phyloP scores from a whole-genome alignment of 2,113 vertebrate genomes.

The Salvelinus alpinus region DNA sequence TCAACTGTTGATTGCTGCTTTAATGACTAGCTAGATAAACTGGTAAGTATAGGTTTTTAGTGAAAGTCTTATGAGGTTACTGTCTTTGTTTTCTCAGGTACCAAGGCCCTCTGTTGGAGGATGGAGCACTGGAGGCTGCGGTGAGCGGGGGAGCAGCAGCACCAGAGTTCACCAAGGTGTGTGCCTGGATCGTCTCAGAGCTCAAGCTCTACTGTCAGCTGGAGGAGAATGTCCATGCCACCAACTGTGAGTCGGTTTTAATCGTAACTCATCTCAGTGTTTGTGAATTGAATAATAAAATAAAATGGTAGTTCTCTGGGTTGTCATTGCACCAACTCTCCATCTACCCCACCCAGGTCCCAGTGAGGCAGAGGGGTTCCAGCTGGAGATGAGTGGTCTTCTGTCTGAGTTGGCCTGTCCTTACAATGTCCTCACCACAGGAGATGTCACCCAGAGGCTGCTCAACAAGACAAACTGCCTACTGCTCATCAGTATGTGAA shows the following conservation, averaged over 20 bases:
- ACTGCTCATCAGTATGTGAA: constrained; percentile 89
- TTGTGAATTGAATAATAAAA: neutral
- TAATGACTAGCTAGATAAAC: neutral
- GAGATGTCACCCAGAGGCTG: constrained; percentile 90
- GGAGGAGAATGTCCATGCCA: constrained; percentile 96
- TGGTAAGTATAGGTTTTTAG: neutral
- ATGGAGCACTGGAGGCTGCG: constrained; percentile 83
- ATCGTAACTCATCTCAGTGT: neutral
- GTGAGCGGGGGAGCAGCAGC: constrained; percentile 82
- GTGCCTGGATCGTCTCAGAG: constrained; percentile 92
- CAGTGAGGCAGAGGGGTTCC: constrained; percentile 90
- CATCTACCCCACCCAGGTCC: constrained; percentile 76
- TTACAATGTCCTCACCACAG: constrained; percentile 83
- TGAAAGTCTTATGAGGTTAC: neutral
- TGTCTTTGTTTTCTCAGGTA: constrained; percentile 78
- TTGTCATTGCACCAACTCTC: neutral
- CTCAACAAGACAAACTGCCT: constrained; percentile 89
- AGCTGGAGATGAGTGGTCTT: constrained; percentile 94
- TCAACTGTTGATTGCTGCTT: no score
- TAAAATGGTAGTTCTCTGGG: neutral
- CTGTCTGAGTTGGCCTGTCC: constrained; percentile 92
- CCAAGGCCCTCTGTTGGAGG: constrained; percentile 93
- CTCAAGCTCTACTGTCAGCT: constrained; percentile 87
- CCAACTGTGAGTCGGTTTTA: constrained; percentile 83
- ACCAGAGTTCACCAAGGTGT: constrained; percentile 94